Base-by-base conservation (phyloP, 1,140 invertebrate species). In the Drosophila truncata region DNA sequence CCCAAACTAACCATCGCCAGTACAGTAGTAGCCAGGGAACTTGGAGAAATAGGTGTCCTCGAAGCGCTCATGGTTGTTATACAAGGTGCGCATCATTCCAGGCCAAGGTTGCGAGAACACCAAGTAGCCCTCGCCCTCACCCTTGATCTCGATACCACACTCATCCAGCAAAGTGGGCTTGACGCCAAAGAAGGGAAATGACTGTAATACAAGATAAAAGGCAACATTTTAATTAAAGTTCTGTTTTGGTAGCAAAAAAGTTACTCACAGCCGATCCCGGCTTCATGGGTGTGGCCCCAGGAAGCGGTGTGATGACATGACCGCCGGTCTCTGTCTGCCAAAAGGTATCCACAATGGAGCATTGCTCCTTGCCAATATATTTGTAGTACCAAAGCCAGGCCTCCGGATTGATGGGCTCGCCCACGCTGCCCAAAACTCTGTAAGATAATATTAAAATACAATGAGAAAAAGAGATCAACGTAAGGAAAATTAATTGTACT, bases 241-340 rank as follows among this genome's bases (percentile, higher is more conserved):
- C 1, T 2, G n/a, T 18, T 8, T 37, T 54, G 9, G 20, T 16
- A 3, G 13, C 7, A 10, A 31, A 20, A 8, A 13, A 0, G n/a
- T n/a, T 31, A 94, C 95, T 95, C 95, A 98, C 98, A 74, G 98
- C 98, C 64, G 98, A 97, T 55, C 99, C 99, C 5, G 99, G 98
- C 94, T 99, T 99, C 95, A 98, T 97, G 8, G 98, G 97, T 11
- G 98, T 99, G 14, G 97, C 97, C 33, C 98, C 98, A 27, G 99
- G 99, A 29, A 99, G 93, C 31, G 98, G 97, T 44, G 98, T 99
- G 3, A 99, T 95, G 2, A 99, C 97, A 94, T 98, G 97, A 3
- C 97, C 97, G 11, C 98, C 98, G 25, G 99, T 99, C 94, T 99
- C 99, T 2, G 99, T 99, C 93, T 99, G 99, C 98, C 99, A 99